Evolutionary conservation across 2,113 vertebrate species (phyloP).

Genomic region (Pelusios castaneus): DNA sequence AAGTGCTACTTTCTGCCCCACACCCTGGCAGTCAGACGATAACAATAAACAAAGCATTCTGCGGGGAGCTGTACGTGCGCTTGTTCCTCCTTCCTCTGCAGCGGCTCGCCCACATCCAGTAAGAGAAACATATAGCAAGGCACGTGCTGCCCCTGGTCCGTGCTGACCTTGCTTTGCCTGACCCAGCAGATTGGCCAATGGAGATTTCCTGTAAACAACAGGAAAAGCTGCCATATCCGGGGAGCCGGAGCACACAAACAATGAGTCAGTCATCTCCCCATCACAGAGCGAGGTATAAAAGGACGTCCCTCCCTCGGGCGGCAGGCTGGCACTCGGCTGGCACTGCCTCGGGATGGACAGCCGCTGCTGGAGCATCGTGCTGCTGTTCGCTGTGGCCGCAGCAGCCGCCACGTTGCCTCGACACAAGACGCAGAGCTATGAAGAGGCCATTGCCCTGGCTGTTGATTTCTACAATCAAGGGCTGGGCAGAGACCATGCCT

Average conservation of each 20-base stretch:
- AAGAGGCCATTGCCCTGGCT: not conserved
- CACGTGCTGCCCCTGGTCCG: not conserved
- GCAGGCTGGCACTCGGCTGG: not conserved
- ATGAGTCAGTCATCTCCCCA: not conserved
- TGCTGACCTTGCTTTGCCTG: not conserved
- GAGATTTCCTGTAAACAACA: not conserved
- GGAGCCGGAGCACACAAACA: not conserved
- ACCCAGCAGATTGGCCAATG: not conserved
- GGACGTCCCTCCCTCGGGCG: not conserved
- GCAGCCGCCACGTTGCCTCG: not conserved
- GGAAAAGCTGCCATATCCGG: not conserved
- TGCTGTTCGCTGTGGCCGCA: not conserved
- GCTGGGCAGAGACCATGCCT: not conserved
- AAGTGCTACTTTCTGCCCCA: not conserved
- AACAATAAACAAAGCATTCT: not conserved
- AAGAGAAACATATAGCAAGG: not conserved
- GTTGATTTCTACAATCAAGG: not conserved
- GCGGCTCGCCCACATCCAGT: not conserved
- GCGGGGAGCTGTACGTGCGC: not conserved
- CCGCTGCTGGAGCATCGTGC: not conserved
- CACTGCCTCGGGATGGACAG: not conserved
- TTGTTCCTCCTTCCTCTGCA: not conserved
- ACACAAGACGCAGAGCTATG: not conserved
- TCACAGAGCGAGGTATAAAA: not conserved
- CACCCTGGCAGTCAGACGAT: not conserved